phyloP scores from a whole-genome alignment of 2,888 invertebrate species.

The Dasypolia templi region DNA sequence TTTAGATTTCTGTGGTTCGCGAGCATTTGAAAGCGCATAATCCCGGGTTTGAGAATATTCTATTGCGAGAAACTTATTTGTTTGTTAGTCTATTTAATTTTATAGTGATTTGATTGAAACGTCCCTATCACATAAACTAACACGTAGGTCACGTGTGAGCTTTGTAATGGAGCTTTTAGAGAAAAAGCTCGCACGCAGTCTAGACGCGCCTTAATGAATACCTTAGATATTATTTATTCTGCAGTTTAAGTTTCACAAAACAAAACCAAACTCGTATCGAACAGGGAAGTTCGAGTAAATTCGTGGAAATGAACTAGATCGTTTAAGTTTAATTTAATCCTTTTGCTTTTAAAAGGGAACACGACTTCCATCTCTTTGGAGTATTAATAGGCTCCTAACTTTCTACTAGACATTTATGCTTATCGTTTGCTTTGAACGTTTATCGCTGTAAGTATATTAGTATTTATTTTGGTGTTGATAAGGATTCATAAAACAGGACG shows the following conservation, averaged over 20 bases:
- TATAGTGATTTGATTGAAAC: neutral
- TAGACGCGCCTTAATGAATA: too few relatives aligned
- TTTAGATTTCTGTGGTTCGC: too few relatives aligned
- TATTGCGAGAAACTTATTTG: neutral
- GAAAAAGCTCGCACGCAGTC: too few relatives aligned
- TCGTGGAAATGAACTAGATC: conserved; percentile 9
- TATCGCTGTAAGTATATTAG: neutral
- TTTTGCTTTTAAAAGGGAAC: conserved; percentile 25
- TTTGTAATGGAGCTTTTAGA: neutral
- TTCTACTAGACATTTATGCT: conserved; percentile 8
- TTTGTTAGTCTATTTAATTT: neutral
- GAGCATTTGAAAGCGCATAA: neutral
- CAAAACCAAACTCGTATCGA: conserved; percentile 6
- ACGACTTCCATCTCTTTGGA: conserved; percentile 9
- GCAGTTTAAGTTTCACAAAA: neutral
- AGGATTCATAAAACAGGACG: conserved; percentile 10
- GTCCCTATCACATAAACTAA: neutral
- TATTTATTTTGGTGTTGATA: conserved; percentile 5
- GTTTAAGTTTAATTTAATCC: conserved; percentile 28
- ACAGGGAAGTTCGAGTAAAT: conserved; percentile 2
- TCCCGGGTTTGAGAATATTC: neutral
- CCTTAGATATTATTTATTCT: neutral
- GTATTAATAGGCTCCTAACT: conserved; percentile 18
- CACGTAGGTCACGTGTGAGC: neutral
- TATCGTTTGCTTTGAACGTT: conserved; percentile 18